These are phyloP conservation scores for Phalacrocorax carbo DNA, from an alignment of 2,113 vertebrate genomes.

Conservation along the genomic window DNA sequence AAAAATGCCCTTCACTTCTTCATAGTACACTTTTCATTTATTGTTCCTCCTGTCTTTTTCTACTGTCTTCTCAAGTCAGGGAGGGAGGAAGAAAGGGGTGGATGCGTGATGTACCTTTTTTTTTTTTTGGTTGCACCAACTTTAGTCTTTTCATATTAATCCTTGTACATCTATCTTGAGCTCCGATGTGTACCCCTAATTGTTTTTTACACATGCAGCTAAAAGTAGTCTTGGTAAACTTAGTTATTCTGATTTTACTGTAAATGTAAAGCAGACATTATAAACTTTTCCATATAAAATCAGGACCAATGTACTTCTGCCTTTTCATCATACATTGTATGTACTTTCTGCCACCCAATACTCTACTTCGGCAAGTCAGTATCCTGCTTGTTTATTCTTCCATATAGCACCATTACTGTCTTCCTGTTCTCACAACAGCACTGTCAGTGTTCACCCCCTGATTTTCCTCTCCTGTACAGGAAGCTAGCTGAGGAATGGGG, in stretches of 20 bases:
- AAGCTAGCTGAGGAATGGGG: background rate
- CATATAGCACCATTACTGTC: background rate
- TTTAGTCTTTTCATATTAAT: background rate
- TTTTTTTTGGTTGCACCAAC: background rate
- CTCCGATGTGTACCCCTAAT: background rate
- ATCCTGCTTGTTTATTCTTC: background rate
- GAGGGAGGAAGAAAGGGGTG: too few species aligned
- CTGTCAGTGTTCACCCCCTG: accelerated
- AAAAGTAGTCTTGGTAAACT: background rate
- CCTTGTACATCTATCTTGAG: background rate
- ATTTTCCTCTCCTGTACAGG: background rate
- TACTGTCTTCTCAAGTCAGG: background rate
- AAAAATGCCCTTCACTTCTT: background rate
- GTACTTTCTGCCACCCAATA: background rate
- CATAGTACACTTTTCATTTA: background rate
- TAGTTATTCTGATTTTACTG: background rate
- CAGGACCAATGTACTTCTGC: background rate
- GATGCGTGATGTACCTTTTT: background rate
- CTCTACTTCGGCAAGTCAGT: background rate
- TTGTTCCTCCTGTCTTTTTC: background rate
- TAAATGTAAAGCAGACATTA: background rate
- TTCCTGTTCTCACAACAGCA: background rate
- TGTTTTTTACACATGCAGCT: background rate
- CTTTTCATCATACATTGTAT: background rate
- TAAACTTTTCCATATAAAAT: background rate